Evolutionary conservation across 2,113 vertebrate species (phyloP).

Genomic region (Clarias macrocephalus): DNA sequence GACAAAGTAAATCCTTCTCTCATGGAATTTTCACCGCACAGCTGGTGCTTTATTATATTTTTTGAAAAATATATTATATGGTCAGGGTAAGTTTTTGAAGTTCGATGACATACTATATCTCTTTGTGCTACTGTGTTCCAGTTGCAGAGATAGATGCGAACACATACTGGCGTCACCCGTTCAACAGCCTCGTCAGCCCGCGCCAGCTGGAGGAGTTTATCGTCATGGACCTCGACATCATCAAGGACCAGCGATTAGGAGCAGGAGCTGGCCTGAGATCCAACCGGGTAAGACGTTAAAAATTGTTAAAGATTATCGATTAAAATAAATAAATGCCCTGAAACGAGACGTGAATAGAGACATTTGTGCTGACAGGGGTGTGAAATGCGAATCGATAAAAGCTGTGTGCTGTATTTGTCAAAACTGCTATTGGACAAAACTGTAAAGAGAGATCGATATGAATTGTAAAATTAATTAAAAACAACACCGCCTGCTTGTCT

Average conservation of each 20-base stretch:
- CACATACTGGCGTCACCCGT: conserved; percentile 92
- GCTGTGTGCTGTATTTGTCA: neutral
- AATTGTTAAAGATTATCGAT: neutral
- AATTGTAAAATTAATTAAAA: neutral
- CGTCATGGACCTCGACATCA: conserved; percentile 84
- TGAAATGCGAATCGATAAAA: neutral
- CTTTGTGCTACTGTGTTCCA: conserved; percentile 54
- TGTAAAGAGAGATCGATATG: neutral
- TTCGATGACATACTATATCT: neutral
- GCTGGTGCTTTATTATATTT: neutral
- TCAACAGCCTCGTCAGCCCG: conserved; percentile 86
- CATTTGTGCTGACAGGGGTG: neutral
- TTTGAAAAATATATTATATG: neutral
- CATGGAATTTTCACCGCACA: neutral
- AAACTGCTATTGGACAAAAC: neutral
- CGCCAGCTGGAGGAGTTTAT: conserved; percentile 94
- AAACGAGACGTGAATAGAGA: neutral
- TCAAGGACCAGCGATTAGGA: conserved; percentile 77
- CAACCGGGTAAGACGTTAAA: conserved; percentile 78
- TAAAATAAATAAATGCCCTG: neutral
- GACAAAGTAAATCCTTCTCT: no score
- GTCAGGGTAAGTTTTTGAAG: neutral
- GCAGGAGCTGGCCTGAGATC: conserved; percentile 88
- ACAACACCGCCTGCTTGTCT: neutral
- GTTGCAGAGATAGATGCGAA: conserved; percentile 91